Evolutionary conservation across 2,113 vertebrate genomes (phyloP).

Genomic region (Trochalopteron elliotii): DNA sequence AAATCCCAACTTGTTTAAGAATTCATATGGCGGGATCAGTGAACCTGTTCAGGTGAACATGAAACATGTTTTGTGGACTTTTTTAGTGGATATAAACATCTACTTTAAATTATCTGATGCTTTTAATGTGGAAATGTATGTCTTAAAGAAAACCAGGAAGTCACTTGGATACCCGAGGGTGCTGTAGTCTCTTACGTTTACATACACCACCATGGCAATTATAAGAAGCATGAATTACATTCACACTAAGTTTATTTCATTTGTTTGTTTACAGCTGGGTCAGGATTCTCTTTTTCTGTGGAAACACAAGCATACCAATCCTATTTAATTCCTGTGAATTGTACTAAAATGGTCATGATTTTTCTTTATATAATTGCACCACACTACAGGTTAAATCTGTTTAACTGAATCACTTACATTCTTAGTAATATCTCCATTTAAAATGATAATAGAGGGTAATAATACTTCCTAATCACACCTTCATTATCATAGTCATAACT

Average conservation of each 20-base stretch:
- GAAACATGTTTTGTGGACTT: background rate
- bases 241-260: background rate
- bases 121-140: background rate
- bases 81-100: background rate
- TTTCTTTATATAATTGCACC: background rate
- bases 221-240: background rate
- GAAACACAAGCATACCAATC: background rate
- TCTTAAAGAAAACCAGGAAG: background rate
- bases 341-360: background rate
- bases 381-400: background rate
- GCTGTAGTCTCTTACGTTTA: background rate
- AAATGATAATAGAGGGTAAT: background rate
- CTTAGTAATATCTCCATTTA: background rate
- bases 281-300: background rate
- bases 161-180: background rate
- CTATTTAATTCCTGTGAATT: background rate
- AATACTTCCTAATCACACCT: background rate
- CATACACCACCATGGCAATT: accelerated
- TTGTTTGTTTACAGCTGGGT: background rate
- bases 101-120: background rate
- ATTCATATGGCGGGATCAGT: background rate
- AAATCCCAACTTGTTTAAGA: background rate
- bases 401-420: background rate
- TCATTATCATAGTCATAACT: background rate
- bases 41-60: background rate